Evolutionary conservation across 1,140 invertebrate genomes (phyloP), one percentile per base, ranked within the genome.

Genomic region (Aphidius ervi): DNA sequence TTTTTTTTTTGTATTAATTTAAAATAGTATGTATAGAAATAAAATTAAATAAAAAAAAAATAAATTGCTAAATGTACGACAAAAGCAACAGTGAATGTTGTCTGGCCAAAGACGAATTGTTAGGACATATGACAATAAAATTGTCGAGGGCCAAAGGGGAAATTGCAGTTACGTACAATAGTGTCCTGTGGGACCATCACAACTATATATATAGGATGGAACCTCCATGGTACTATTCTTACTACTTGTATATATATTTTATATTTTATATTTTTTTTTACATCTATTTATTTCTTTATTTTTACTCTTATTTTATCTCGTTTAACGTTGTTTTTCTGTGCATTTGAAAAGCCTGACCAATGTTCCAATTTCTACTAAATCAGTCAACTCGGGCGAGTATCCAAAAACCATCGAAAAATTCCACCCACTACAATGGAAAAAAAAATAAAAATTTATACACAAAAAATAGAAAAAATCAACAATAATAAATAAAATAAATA

Each of bases 61-160:
- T 3, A 46, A 46, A 46, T 46, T 46, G 45, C n/a, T 46, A 8
- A 9, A n/a, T 31, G 2, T 31, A 31, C 4, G 23, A 31, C 23
- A 31, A 31, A 31, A 31, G 23, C 23, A 31, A 31, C 23, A 31
- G 42, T 54, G 42, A 54, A 54, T 54, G 16, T 54, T 31, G 37
- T 54, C 40, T 9, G 40, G 9, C 23, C 23, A n/a, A 42, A 54
- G 16, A 42, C 40, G 40, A 54, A 40, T 41, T 54, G 52, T 39
- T 10, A n/a, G 40, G 31, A 40, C 52, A 39, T 54, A 54, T 54
- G 52, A 54, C 16, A 54, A 54, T 54, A 54, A 41, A 54, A 54
- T 54, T 54, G 52, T 42, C 52, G 41, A 41, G 52, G 52, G 52
- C 40, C 52, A 41, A 54, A 54, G 52, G 42, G 39, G 42, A n/a